Conservation (phyloP, 2,113 vertebrate species). For the Alaudala cheleensis region DNA sequence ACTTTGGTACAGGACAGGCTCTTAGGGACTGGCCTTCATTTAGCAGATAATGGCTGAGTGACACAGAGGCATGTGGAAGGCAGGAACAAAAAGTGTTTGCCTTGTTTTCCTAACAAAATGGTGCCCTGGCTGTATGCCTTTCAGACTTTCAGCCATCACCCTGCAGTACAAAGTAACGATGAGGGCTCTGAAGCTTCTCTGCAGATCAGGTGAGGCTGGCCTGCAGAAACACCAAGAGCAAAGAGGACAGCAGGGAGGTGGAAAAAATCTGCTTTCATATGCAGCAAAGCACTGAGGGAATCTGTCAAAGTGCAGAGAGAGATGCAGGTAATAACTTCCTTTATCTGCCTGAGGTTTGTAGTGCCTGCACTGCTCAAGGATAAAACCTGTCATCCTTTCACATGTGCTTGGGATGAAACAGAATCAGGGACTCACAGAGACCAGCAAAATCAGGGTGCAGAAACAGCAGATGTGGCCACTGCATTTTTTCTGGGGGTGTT, state of each 20-base stretch:
- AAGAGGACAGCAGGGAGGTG: not conserved
- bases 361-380: not conserved
- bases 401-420: not conserved
- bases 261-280: not conserved
- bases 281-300: not conserved
- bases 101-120: not conserved
- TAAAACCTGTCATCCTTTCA: not conserved
- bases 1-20: not conserved
- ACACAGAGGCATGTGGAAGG: not conserved
- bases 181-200: not conserved
- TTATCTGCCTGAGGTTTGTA: not conserved
- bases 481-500: not conserved
- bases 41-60: conserved; percentile 6
- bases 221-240: not conserved
- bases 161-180: not conserved
- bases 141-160: not conserved
- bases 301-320: not conserved
- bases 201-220: not conserved
- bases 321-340: not conserved
- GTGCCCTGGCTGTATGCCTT: not conserved
- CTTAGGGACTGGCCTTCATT: not conserved
- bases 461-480: not conserved
- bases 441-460: fast-evolving
- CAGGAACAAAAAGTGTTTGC: not conserved
- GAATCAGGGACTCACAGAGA: not conserved